These are phyloP conservation scores for Drepana arcuata DNA, from an alignment of 1,140 invertebrate genomes.

Conservation along the genomic window DNA sequence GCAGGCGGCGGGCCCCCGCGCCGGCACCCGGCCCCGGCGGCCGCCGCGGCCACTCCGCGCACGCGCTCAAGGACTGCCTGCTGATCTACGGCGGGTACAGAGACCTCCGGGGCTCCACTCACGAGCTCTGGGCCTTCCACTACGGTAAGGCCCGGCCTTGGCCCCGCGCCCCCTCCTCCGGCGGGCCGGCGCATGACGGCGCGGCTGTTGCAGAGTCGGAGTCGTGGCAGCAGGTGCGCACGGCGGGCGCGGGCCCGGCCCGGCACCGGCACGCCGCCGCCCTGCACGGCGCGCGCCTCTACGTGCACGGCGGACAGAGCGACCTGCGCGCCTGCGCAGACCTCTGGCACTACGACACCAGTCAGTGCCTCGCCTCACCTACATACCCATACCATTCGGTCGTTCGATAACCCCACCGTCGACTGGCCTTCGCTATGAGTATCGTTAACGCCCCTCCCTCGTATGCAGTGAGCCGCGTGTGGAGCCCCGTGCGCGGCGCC, in stretches of 20 bases:
- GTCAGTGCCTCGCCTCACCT: too few species aligned
- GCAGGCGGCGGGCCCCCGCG: conserved; percentile 20
- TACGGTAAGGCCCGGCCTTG: too few species aligned
- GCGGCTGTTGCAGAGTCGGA: conserved; percentile 76
- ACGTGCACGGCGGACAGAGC: conserved; percentile 92
- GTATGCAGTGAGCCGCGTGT: conserved; percentile 74
- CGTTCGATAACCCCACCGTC: too few species aligned
- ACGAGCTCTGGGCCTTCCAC: conserved; percentile 91
- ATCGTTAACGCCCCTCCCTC: too few species aligned
- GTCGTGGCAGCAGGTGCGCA: conserved; percentile 78
- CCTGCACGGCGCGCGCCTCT: conserved; percentile 84
- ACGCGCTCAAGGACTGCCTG: conserved; percentile 85
- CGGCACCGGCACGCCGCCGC: conserved; percentile 90
- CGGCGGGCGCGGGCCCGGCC: conserved; percentile 72
- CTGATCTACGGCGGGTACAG: conserved; percentile 92
- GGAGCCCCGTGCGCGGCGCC: conserved; percentile 79
- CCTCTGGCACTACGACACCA: conserved; percentile 87
- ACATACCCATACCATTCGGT: too few species aligned
- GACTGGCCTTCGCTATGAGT: too few species aligned
- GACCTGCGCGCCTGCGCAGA: conserved; percentile 86
- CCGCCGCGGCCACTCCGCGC: conserved; percentile 85
- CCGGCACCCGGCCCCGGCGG: conserved; percentile 77
- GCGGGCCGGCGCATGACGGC: neutral
- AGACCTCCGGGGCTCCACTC: conserved; percentile 87
- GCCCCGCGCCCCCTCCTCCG: too few species aligned